Conservation (phyloP, 53 echinoderm and acorn worm species). For the Arbacia lixula region DNA sequence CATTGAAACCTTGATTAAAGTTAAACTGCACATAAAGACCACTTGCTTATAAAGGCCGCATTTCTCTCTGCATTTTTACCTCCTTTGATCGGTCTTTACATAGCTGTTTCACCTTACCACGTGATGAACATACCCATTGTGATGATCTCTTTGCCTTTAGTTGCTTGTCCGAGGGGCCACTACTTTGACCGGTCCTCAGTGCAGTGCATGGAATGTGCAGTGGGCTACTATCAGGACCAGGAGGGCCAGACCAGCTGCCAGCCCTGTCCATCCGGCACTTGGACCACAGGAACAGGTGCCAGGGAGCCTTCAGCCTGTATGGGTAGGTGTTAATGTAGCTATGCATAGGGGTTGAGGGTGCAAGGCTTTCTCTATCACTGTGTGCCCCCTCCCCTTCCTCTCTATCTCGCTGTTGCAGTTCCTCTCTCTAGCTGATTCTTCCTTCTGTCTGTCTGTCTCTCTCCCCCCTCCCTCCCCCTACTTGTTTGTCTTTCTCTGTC, state of each 20-base stretch:
- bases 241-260: constrained; percentile 35
- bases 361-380: not conserved
- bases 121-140: no score
- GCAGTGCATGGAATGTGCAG: constrained; percentile 35
- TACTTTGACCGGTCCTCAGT: constrained; percentile 3
- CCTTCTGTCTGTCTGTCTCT: constrained; percentile 9
- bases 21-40: no score
- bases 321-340: constrained; percentile 3
- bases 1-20: no score
- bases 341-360: not conserved
- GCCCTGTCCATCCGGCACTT: constrained; percentile 31
- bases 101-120: no score
- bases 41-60: no score
- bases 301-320: constrained; percentile 1
- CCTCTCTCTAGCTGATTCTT: not conserved
- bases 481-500: not conserved
- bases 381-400: not conserved
- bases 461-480: not conserved
- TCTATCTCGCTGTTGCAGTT: not conserved
- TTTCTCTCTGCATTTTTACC: no score
- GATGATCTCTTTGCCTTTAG: no score
- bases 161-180: constrained; percentile 41
- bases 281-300: constrained; percentile 16
- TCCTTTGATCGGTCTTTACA: no score
- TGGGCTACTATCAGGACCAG: constrained; percentile 35